These are phyloP conservation scores for Drosophila burlai DNA, from an alignment of 1,140 invertebrate genomes.

Conservation along the genomic window DNA sequence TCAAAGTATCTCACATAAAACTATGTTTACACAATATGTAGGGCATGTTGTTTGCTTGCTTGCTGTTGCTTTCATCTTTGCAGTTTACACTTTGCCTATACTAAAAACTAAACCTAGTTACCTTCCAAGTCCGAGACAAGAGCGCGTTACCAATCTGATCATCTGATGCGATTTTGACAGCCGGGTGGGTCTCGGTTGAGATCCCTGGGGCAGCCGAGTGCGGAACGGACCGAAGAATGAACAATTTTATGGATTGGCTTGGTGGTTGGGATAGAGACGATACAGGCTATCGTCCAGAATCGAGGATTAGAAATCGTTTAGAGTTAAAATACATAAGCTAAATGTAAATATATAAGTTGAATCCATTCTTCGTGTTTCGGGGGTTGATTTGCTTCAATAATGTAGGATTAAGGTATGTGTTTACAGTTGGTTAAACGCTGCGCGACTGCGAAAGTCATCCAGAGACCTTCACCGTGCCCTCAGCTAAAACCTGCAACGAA, in stretches of 20 bases:
- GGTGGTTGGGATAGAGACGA: too few species aligned
- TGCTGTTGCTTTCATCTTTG: constrained; percentile 36
- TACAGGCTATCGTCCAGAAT: constrained; percentile 7
- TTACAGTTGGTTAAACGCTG: constrained; percentile 10
- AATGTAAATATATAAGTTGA: constrained; percentile 57
- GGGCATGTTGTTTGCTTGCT: constrained; percentile 8
- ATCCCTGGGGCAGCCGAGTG: constrained; percentile 39
- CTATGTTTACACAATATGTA: constrained; percentile 65
- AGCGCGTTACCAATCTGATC: constrained; percentile 30
- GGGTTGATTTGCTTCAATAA: constrained; percentile 11
- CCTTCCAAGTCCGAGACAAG: constrained; percentile 48
- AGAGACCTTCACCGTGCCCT: constrained; percentile 37
- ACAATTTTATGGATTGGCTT: constrained; percentile 40
- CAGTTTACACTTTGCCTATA: constrained; percentile 53
- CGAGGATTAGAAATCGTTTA: constrained; percentile 23
- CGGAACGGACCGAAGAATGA: constrained; percentile 29
- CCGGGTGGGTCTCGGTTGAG: constrained; percentile 26
- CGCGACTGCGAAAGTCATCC: constrained; percentile 50
- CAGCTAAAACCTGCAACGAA: constrained; percentile 58
- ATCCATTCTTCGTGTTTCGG: constrained; percentile 25
- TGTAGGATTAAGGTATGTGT: constrained; percentile 22
- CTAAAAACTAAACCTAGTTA: constrained; percentile 70
- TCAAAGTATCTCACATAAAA: constrained; percentile 63
- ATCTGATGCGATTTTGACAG: constrained; percentile 16
- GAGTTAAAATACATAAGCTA: constrained; percentile 71